Evolutionary conservation across 2,888 invertebrate genomes (phyloP), one percentile per base, ranked within the genome.

Genomic region (Acheta domesticus): DNA sequence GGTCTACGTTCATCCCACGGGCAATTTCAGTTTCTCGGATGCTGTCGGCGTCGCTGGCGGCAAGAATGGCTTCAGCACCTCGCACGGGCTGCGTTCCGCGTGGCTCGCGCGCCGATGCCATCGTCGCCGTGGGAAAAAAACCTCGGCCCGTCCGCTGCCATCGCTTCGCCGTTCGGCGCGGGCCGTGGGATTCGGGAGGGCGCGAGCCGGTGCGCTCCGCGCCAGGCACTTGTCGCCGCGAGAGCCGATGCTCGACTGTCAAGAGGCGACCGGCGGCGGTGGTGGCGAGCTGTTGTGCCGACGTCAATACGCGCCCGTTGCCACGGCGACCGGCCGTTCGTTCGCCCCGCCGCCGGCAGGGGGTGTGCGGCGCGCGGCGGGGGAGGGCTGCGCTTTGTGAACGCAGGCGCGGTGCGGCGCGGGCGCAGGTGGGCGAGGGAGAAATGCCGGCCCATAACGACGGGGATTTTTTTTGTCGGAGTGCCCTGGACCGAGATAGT

Each of bases 271-370:
- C n/a, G 62, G 62, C 62, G 62, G 62, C 62, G 62, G 62, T 62
- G 62, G 62, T 14, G 36, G 36, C 36, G 36, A 36, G 36, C 8
- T 36, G 36, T 36, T 36, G 36, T 36, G 36, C 36, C 62, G n/a
- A 62, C 62, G 62, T 62, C 62, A 62, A 62, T 62, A 62, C 62
- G 62, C 62, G 62, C 16, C 62, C 62, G 62, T 62, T 62, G 62
- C 62, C n/a, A 62, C 62, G 62, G n/a, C 62, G n/a, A 62, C 62
- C 62, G 62, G 16, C 12, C 62, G 62, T n/a, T n/a, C 62, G 36
- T 36, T 36, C 36, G 36, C 36, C 36, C 62, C 62, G 14, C n/a
- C n/a, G 62, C 62, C 62, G n/a, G 62, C 14, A 62, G 16, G 62
- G 62, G 62, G 36, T 36, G 36, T 36, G 36, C 8, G 36, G 36